Evolutionary conservation across 2,797 vertebrate genomes (phyloP).

Genomic region (Thaleichthys pacificus): DNA sequence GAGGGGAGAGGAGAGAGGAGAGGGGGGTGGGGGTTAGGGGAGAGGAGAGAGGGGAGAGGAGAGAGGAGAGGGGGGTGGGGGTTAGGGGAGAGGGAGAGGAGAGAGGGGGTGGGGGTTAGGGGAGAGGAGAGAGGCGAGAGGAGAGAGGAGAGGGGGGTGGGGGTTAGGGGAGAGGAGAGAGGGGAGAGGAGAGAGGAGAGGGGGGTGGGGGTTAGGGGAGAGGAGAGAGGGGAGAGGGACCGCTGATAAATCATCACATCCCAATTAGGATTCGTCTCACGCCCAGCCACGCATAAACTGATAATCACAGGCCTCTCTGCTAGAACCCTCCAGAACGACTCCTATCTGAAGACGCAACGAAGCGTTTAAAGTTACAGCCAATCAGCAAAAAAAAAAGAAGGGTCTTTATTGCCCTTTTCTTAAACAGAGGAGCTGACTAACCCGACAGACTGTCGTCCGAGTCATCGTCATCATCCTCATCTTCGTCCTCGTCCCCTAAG

Average conservation of each 20-base stretch:
- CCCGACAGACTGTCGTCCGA: slow-evolving; percentile 92
- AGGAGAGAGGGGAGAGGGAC: slow-evolving; percentile 5
- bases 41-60: background rate
- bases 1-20: slow-evolving; percentile 11
- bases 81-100: too few species aligned
- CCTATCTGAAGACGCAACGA: background rate
- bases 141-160: too few species aligned
- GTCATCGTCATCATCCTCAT: slow-evolving; percentile 79
- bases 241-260: slow-evolving; percentile 13
- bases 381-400: background rate
- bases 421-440: slow-evolving; percentile 45
- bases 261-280: slow-evolving; percentile 38
- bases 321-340: slow-evolving; percentile 12
- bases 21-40: background rate
- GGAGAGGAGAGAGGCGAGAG: too few species aligned
- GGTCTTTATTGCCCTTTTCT: background rate
- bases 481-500: slow-evolving; percentile 84
- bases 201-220: background rate
- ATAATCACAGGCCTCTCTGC: slow-evolving; percentile 11
- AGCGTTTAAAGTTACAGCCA: slow-evolving; percentile 11
- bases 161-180: too few species aligned
- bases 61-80: too few species aligned
- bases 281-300: slow-evolving; percentile 16
- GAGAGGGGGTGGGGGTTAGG: too few species aligned
- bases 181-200: too few species aligned